A percentile compares a stretch with the other conserved stretches of the same genome.
Conservation (phyloP, 2,797 vertebrate species). For the Hoplostethus atlanticus region DNA sequence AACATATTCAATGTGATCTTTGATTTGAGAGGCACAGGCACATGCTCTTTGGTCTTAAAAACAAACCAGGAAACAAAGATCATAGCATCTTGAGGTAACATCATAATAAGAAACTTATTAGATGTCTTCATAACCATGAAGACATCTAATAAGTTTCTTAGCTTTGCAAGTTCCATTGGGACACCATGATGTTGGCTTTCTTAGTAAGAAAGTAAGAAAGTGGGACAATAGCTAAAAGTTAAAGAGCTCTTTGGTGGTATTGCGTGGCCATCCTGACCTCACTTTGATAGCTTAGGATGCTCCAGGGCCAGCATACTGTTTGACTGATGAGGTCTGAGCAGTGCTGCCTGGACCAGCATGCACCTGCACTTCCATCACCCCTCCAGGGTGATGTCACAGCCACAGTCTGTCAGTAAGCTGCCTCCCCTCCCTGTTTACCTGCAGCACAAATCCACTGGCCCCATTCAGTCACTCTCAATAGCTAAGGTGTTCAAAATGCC, state of each 20-base stretch:
- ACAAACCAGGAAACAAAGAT: not conserved
- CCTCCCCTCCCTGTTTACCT: constrained; percentile 53
- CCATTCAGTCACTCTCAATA: constrained; percentile 66
- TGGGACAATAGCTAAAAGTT: constrained; percentile 31
- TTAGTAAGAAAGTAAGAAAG: constrained; percentile 19
- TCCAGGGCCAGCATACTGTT: constrained; percentile 57
- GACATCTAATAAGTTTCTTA: not conserved
- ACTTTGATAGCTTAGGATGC: constrained; percentile 42
- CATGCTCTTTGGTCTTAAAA: constrained; percentile 11
- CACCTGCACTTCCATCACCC: constrained; percentile 69
- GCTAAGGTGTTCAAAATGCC: constrained; percentile 53
- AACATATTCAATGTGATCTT: constrained; percentile 18
- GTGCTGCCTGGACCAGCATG: constrained; percentile 54
- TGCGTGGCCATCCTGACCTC: constrained; percentile 36
- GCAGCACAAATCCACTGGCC: constrained; percentile 67
- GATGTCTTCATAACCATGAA: too few relatives aligned
- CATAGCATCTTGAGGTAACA: too few relatives aligned
- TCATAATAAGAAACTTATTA: too few relatives aligned
- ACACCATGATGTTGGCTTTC: constrained; percentile 18
- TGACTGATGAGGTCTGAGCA: constrained; percentile 44
- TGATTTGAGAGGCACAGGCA: constrained; percentile 23
- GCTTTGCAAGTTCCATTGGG: not conserved
- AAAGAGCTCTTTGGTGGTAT: constrained; percentile 20
- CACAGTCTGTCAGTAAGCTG: constrained; percentile 50
- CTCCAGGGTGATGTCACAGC: constrained; percentile 60